phyloP scores from a whole-genome alignment of 2,888 invertebrate species.

The Tipula unca region DNA sequence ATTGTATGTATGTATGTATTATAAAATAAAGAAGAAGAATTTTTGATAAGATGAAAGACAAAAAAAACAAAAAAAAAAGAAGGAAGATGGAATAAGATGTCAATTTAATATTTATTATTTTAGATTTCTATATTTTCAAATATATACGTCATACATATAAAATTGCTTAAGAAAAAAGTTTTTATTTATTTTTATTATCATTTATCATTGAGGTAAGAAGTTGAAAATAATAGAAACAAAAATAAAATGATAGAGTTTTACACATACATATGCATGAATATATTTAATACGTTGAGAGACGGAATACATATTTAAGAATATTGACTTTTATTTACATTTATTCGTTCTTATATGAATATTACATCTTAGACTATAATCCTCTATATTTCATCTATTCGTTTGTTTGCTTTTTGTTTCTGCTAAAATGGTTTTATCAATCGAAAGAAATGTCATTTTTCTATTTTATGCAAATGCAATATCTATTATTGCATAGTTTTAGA shows the following conservation, averaged over 20 bases:
- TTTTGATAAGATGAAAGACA: neutral
- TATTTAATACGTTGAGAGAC: neutral
- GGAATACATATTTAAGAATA: neutral
- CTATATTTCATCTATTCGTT: neutral
- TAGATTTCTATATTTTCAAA: neutral
- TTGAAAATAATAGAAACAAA: neutral
- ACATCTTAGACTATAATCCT: neutral
- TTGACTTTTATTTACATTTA: constrained; percentile 8
- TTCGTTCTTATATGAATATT: neutral
- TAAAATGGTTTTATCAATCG: neutral
- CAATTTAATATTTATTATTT: constrained; percentile 8
- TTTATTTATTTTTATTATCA: neutral
- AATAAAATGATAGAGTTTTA: neutral
- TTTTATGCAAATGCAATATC: neutral
- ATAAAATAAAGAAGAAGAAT: neutral
- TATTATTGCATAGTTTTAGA: neutral
- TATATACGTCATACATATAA: neutral
- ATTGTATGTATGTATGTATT: neutral
- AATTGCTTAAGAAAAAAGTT: neutral
- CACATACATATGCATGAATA: no score
- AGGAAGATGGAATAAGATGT: neutral
- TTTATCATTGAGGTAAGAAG: neutral
- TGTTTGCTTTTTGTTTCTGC: neutral
- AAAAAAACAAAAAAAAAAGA: neutral
- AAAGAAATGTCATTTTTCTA: neutral